Evolutionary conservation across 2,888 invertebrate species (phyloP).

Genomic region (Microplitis manilae): DNA sequence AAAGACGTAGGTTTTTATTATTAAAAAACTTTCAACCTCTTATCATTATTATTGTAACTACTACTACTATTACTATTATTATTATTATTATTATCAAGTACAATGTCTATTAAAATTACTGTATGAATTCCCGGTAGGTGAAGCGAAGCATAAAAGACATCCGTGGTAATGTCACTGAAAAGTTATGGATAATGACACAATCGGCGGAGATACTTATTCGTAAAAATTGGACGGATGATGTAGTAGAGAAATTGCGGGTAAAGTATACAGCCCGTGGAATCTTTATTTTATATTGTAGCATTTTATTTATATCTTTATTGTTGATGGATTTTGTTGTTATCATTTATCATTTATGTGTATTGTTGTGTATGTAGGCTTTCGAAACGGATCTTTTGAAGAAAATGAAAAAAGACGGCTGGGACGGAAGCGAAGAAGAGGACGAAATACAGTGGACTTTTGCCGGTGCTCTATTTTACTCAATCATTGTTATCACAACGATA

Average conservation of each 20-base stretch:
- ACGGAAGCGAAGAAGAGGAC: slow-evolving; percentile 80
- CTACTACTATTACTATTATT: neutral
- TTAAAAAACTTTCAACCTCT: neutral
- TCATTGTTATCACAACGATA: slow-evolving; percentile 96
- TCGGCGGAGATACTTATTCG: slow-evolving; percentile 78
- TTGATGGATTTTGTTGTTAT: slow-evolving; percentile 2
- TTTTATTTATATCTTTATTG: neutral
- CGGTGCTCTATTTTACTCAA: slow-evolving; percentile 94
- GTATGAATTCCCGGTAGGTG: slow-evolving; percentile 74
- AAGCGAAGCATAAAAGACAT: slow-evolving; percentile 83
- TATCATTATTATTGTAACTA: too few species aligned
- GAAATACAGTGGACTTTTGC: slow-evolving; percentile 87
- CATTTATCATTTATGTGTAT: slow-evolving; percentile 4
- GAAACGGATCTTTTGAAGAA: slow-evolving; percentile 83
- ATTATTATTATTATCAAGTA: neutral
- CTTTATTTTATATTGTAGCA: neutral
- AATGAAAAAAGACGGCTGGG: slow-evolving; percentile 92
- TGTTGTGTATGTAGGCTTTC: slow-evolving; percentile 71
- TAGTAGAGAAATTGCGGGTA: slow-evolving; percentile 74
- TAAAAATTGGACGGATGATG: slow-evolving; percentile 86
- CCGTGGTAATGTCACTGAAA: slow-evolving; percentile 83
- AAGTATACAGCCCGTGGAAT: slow-evolving; percentile 33
- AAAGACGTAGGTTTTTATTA: slow-evolving; percentile 74
- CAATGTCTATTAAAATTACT: neutral
- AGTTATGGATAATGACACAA: slow-evolving; percentile 83